These are phyloP conservation scores for Alaudala cheleensis DNA, from an alignment of 2,113 vertebrate genomes.

Conservation along the genomic window DNA sequence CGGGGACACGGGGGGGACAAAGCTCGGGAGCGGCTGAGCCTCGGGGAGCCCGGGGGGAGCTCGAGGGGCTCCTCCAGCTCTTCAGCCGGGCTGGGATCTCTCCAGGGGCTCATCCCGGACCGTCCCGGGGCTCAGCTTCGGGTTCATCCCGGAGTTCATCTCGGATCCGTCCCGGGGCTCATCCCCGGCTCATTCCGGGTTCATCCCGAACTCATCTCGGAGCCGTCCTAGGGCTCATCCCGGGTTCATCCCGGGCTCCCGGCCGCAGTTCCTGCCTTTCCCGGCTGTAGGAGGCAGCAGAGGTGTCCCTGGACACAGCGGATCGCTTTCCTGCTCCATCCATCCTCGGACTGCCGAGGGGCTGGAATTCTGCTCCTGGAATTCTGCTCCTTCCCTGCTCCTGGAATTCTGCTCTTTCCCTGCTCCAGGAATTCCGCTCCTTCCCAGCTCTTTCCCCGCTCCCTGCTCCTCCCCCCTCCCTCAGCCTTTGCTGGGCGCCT, in stretches of 20 bases:
- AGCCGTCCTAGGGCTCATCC: too few relatives aligned
- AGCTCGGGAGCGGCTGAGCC: not conserved
- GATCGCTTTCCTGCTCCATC: not conserved
- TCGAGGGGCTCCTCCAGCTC: not conserved
- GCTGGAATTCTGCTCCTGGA: not conserved
- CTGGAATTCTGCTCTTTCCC: too few relatives aligned
- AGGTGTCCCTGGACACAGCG: not conserved
- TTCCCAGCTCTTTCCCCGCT: not conserved
- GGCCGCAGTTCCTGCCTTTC: not conserved
- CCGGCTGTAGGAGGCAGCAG: not conserved
- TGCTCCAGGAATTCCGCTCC: not conserved
- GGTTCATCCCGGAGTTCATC: too few relatives aligned
- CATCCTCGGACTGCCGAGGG: not conserved
- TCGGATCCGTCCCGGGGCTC: too few relatives aligned
- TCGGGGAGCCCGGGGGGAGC: too few relatives aligned
- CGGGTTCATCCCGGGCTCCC: not conserved
- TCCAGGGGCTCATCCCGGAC: fast-evolving
- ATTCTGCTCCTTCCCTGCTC: not conserved
- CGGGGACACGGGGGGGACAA: not conserved
- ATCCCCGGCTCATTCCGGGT: too few relatives aligned
- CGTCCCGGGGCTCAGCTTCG: too few relatives aligned
- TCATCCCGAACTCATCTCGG: too few relatives aligned
- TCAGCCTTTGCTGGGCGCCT: not conserved
- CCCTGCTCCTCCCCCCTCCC: not conserved
- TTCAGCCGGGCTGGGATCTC: not conserved